Conservation (phyloP, 35 echinoderm and acorn worm genomes). For the Patiria miniata region DNA sequence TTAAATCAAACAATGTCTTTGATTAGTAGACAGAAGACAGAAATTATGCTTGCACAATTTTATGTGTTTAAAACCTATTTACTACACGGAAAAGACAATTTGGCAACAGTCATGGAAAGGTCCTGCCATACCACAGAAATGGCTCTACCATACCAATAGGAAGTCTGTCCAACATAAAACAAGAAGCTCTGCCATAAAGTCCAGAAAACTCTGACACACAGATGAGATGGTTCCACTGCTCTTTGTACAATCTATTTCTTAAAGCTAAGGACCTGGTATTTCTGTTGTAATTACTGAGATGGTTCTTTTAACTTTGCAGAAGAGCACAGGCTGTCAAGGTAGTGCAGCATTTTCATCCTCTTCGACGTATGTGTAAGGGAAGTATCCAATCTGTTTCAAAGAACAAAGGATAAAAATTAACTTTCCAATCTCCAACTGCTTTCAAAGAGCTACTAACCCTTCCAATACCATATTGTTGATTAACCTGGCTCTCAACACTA, state of each 20-base stretch:
- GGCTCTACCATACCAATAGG: too few species aligned
- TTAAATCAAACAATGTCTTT: not conserved
- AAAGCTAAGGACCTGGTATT: not conserved
- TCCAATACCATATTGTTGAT: not conserved
- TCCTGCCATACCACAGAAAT: not conserved
- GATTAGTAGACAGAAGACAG: not conserved
- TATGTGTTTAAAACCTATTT: too few species aligned
- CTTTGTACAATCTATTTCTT: not conserved
- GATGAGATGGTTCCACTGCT: not conserved
- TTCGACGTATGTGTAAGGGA: conserved; percentile 65
- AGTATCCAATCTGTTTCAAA: conserved; percentile 63
- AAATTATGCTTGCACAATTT: not conserved
- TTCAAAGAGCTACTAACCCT: not conserved
- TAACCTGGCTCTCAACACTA: not conserved
- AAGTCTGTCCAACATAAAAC: too few species aligned
- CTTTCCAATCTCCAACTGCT: not conserved
- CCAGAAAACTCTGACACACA: not conserved
- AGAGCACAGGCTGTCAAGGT: too few species aligned
- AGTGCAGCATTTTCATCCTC: conserved; percentile 26
- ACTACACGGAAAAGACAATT: not conserved
- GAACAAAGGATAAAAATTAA: conserved; percentile 11
- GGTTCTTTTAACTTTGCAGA: too few species aligned
- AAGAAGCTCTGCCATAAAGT: not conserved
- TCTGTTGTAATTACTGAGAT: not conserved
- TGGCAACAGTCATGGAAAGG: not conserved